These are phyloP conservation scores for Pristionchus mayeri DNA, from an alignment of 2,888 invertebrate genomes.

Conservation along the genomic window DNA sequence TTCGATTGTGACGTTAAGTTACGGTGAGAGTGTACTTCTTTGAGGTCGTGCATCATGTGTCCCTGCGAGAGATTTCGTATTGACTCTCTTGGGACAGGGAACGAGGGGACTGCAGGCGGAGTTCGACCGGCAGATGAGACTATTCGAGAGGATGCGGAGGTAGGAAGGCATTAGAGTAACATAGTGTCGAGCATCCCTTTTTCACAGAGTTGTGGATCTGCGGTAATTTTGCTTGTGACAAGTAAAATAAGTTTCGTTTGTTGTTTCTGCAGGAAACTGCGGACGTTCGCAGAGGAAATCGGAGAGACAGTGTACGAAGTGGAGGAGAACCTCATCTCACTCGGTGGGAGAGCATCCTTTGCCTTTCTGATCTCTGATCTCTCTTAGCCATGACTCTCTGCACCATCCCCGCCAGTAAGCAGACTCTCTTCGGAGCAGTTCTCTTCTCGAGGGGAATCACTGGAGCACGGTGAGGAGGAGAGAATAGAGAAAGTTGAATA, in stretches of 20 bases:
- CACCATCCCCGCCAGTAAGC: constrained; percentile 63
- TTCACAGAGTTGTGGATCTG: too few species aligned
- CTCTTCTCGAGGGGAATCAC: constrained; percentile 68
- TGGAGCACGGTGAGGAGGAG: constrained; percentile 60
- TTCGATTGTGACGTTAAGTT: background rate
- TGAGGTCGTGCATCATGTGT: constrained; percentile 67
- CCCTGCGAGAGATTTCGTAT: constrained; percentile 65
- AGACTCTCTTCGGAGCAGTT: constrained; percentile 68
- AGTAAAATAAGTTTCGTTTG: background rate
- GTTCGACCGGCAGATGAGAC: constrained; percentile 57
- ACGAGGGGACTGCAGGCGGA: constrained; percentile 55
- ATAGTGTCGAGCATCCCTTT: too few species aligned
- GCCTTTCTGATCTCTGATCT: constrained; percentile 20
- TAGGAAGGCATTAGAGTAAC: background rate
- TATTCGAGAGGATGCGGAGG: constrained; percentile 49
- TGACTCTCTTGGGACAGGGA: constrained; percentile 66
- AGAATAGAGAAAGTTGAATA: background rate
- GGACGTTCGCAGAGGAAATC: constrained; percentile 62
- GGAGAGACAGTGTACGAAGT: constrained; percentile 68
- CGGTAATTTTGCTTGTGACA: too few species aligned
- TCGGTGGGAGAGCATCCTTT: constrained; percentile 54
- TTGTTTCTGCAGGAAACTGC: constrained; percentile 52
- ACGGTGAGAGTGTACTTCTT: background rate
- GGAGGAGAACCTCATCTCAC: constrained; percentile 64
- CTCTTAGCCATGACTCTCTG: constrained; percentile 66